Percentiles rank a stretch among this genome's conserved stretches.
Evolutionary conservation across 2,113 vertebrate species (phyloP).

Genomic region (Hassar affinis): DNA sequence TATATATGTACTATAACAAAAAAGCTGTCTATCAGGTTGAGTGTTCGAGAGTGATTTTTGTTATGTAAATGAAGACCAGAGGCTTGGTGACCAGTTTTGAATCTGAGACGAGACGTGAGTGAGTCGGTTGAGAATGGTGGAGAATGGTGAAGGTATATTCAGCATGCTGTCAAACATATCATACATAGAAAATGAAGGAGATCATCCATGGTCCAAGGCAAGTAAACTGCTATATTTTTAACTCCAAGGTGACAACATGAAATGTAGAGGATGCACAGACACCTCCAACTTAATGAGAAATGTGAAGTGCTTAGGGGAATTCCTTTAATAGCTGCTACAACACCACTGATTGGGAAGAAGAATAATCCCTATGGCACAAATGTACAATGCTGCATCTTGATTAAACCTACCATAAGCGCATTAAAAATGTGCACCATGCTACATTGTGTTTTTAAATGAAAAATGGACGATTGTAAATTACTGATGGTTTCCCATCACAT

Average conservation of each 20-base stretch:
- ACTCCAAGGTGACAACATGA: neutral
- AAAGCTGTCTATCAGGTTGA: neutral
- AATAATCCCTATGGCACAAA: neutral
- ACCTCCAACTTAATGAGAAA: neutral
- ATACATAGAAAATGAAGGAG: neutral
- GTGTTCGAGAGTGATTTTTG: neutral
- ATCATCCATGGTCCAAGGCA: neutral
- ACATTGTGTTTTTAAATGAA: conserved; percentile 19
- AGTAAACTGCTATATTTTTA: conserved; percentile 5
- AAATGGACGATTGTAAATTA: conserved; percentile 8
- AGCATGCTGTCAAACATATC: neutral
- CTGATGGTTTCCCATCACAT: conserved; percentile 23
- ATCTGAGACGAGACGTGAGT: neutral
- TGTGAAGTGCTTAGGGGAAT: neutral
- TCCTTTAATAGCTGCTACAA: conserved; percentile 5
- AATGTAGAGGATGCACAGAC: neutral
- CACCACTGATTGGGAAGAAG: conserved; percentile 2
- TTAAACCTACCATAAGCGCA: neutral
- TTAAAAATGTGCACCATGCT: neutral
- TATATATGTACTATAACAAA: neutral
- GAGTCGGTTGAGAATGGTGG: neutral
- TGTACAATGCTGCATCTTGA: conserved; percentile 8
- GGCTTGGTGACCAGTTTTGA: conserved; percentile 45
- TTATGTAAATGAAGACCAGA: neutral
- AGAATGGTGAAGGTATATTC: too few species aligned